Evolutionary conservation across 2,797 vertebrate genomes (phyloP).

Genomic region (Sebastes minor): DNA sequence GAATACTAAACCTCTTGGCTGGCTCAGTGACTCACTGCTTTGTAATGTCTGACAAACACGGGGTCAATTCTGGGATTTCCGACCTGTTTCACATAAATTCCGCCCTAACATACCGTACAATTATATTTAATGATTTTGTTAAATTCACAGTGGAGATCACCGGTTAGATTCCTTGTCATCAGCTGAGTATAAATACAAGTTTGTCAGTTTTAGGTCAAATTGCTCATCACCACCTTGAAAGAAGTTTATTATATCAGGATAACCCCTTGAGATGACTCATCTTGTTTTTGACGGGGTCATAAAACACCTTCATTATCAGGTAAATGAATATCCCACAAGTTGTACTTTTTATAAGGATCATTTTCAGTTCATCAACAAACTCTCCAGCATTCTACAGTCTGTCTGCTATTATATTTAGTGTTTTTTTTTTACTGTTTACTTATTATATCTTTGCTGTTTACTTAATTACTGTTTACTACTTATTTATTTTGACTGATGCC

Average conservation of each 20-base stretch:
- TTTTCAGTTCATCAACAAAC: too few species aligned
- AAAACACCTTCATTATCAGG: too few species aligned
- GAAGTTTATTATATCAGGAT: too few species aligned
- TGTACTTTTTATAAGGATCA: background rate
- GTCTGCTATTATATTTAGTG: too few species aligned
- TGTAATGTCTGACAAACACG: background rate
- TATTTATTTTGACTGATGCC: too few species aligned
- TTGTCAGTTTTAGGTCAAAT: background rate
- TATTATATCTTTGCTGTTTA: too few species aligned
- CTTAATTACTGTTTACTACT: too few species aligned
- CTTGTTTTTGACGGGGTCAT: too few species aligned
- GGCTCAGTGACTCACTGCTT: background rate
- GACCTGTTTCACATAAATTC: background rate
- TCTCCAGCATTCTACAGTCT: too few species aligned
- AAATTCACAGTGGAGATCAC: too few species aligned
- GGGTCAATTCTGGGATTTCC: constrained; percentile 11
- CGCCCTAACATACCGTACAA: background rate
- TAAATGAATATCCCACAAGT: background rate
- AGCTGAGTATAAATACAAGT: background rate
- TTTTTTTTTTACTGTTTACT: too few species aligned
- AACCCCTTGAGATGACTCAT: too few species aligned
- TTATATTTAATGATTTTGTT: background rate
- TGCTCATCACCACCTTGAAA: background rate
- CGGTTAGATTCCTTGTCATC: background rate
- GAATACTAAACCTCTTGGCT: background rate